Evolutionary conservation across 1,140 invertebrate genomes (phyloP).

Genomic region (Hycleus phaleratus): DNA sequence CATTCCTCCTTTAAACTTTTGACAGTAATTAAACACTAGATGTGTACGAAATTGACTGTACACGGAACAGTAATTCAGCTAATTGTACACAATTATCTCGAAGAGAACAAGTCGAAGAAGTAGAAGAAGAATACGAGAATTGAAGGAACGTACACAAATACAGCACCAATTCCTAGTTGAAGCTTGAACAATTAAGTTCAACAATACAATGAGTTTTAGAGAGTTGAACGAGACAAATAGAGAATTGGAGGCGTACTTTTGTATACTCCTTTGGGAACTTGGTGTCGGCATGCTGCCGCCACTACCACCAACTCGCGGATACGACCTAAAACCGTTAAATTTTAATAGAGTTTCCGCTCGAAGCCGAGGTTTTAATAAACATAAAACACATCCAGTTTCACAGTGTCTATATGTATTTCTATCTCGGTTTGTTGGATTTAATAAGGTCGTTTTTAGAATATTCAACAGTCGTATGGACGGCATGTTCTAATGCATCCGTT

Average conservation of each 20-base stretch:
- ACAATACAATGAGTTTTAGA: neutral
- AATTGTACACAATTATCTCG: slow-evolving; percentile 19
- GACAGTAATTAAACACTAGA: slow-evolving; percentile 9
- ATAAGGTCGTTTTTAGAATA: no score
- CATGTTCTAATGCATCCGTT: no score
- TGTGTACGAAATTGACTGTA: neutral
- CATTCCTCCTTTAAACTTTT: neutral
- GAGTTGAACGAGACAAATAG: no score
- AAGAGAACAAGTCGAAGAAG: slow-evolving; percentile 5
- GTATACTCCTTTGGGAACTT: no score
- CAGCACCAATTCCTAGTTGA: slow-evolving; percentile 16
- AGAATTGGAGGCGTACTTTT: no score
- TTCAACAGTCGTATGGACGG: no score
- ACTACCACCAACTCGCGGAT: no score
- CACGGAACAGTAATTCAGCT: slow-evolving; percentile 7
- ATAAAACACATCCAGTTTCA: slow-evolving; percentile 23
- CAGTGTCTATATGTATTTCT: neutral
- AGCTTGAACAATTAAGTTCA: slow-evolving; percentile 21
- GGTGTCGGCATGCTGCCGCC: no score
- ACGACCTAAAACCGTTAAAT: neutral
- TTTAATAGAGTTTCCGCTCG: neutral
- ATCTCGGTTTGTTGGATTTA: no score
- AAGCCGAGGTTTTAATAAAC: slow-evolving; percentile 19
- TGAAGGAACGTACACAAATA: slow-evolving; percentile 20
- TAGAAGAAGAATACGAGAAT: neutral